Percentiles rank a stretch among this genome's conserved stretches.
These are phyloP conservation scores for Drosophila repletoides DNA, from an alignment of 1,140 invertebrate species.

Conservation along the genomic window DNA sequence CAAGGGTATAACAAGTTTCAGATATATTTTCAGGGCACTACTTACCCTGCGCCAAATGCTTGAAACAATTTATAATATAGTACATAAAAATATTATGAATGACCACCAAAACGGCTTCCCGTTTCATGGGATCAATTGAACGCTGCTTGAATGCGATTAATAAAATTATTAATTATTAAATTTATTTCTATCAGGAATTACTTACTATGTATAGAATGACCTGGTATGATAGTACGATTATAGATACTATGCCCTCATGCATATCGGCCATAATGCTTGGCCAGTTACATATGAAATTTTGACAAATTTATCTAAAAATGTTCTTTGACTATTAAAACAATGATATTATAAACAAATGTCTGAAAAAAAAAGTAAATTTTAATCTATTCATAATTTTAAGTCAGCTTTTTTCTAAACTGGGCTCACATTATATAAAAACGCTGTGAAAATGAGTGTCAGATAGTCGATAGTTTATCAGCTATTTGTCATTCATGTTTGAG, in stretches of 20 bases:
- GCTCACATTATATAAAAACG: too few relatives aligned
- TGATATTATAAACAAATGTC: background rate
- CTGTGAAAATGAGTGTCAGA: too few relatives aligned
- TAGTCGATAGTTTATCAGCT: too few relatives aligned
- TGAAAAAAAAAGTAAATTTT: background rate
- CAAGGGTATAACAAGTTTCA: too few relatives aligned
- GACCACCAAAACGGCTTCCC: conserved; percentile 40
- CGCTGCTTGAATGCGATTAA: conserved; percentile 5
- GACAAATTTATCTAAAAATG: conserved; percentile 9
- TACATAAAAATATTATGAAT: conserved; percentile 54
- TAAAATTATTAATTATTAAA: background rate
- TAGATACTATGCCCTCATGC: conserved; percentile 25
- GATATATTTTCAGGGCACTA: too few relatives aligned
- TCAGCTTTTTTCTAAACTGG: too few relatives aligned
- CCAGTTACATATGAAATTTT: background rate
- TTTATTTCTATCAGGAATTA: background rate
- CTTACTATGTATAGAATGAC: conserved; percentile 24
- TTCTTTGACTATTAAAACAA: conserved; percentile 14
- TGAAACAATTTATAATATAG: conserved; percentile 55
- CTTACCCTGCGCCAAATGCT: conserved; percentile 54
- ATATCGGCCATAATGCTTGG: conserved; percentile 30
- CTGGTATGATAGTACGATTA: conserved; percentile 34
- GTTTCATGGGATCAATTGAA: conserved; percentile 38
- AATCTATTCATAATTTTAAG: too few relatives aligned
- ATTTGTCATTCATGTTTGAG: too few relatives aligned